These are phyloP conservation scores for Cinclus cinclus DNA, from an alignment of 2,113 vertebrate genomes.

Conservation along the genomic window DNA sequence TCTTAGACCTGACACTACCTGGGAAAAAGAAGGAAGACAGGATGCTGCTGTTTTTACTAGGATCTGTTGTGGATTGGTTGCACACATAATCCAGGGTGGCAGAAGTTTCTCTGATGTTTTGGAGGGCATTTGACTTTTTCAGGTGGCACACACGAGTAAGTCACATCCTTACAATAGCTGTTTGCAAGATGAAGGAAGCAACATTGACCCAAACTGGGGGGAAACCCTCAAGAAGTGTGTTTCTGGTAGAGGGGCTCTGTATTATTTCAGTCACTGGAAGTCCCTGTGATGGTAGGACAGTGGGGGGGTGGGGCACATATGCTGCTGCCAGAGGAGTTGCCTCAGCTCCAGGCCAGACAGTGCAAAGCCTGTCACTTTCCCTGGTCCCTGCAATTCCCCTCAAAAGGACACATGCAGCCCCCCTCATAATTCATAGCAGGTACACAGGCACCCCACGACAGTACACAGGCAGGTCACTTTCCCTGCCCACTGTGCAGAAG, in stretches of 20 bases:
- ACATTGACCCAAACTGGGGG: neutral
- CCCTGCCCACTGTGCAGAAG: neutral
- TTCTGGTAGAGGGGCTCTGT: neutral
- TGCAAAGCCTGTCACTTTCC: neutral
- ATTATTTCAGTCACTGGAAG: neutral
- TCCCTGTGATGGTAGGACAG: neutral
- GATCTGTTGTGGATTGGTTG: neutral
- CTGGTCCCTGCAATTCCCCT: neutral
- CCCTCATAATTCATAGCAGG: neutral
- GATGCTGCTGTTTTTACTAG: neutral
- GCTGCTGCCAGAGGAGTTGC: neutral
- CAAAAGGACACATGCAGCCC: rapidly evolving
- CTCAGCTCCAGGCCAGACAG: neutral
- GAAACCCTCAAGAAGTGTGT: neutral
- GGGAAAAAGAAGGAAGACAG: neutral
- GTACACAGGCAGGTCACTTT: neutral
- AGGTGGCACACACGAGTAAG: neutral
- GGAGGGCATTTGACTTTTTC: neutral
- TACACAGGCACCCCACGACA: neutral
- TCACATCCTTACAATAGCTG: neutral
- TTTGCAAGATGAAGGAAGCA: neutral
- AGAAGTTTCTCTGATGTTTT: neutral
- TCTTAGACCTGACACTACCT: neutral
- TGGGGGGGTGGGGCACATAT: rapidly evolving
- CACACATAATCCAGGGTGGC: neutral